phyloP scores from a whole-genome alignment of 2,888 invertebrate genomes.

The Melieria crassipennis region DNA sequence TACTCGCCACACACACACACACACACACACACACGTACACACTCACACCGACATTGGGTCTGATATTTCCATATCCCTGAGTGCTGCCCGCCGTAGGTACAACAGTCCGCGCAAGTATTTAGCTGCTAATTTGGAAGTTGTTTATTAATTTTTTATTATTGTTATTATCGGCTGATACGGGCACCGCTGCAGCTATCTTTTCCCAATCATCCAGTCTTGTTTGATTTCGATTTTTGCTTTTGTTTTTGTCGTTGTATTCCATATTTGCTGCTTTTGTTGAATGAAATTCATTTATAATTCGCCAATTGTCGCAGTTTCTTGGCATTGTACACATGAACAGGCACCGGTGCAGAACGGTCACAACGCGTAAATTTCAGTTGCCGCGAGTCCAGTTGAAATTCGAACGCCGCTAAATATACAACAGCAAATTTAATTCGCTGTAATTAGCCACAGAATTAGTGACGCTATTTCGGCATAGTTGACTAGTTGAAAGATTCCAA shows the following conservation, averaged over 20 bases:
- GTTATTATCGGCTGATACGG: background rate
- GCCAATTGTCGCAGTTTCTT: slow-evolving; percentile 57
- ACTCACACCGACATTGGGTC: too few species aligned
- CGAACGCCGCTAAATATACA: background rate
- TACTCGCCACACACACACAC: too few species aligned
- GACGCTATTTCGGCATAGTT: too few species aligned
- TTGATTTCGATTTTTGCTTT: background rate
- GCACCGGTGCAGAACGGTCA: slow-evolving; percentile 31
- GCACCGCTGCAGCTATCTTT: background rate
- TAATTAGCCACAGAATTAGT: too few species aligned
- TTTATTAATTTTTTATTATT: background rate
- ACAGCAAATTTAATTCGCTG: too few species aligned
- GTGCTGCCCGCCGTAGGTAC: too few species aligned
- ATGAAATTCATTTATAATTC: slow-evolving; percentile 58
- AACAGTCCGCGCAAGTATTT: too few species aligned
- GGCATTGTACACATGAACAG: slow-evolving; percentile 55
- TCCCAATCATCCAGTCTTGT: slow-evolving; percentile 1
- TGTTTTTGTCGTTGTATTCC: background rate
- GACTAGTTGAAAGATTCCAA: too few species aligned
- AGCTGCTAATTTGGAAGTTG: too few species aligned
- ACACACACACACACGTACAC: too few species aligned
- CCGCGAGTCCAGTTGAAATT: background rate
- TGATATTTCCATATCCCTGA: too few species aligned
- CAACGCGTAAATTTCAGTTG: too few species aligned
- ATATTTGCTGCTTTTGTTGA: background rate